Evolutionary conservation across 1,140 invertebrate species (phyloP), one percentile per base, ranked within the genome.

Genomic region (Trichogramma pretiosum): DNA sequence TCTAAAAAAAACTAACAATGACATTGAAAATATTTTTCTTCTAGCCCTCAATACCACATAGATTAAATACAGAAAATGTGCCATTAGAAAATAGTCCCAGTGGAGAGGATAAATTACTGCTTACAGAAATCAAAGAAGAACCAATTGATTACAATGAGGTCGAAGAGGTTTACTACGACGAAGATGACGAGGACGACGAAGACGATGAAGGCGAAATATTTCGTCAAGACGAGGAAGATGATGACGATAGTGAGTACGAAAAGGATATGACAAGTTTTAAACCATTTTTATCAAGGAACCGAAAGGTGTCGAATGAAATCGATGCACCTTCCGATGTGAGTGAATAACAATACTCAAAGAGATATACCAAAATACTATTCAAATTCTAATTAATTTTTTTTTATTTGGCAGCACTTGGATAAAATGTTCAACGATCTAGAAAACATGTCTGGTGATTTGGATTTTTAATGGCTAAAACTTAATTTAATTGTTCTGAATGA

Each of bases 91-190:
- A 59, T 8, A 50, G 37, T 30, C 48, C 54, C 21, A 11, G 52
- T 2, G 19, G 56, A 5, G 37, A 55, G 2, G 56, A 64, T 48
- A 59, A 57, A 2, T 35, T 54, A 22, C 55, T 66, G 34, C 30
- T 68, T 37, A 58, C 62, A 16, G 60, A 65, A 34, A 70, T 71
- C 1, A 71, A 71, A 52, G 61, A 70, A 46, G 69, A 71, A 53
- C 68, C 69, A 2, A 48, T 58, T 10, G 68, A 72, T 51, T 71
- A 71, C 34, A 67, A 71, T 35, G 67, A 70, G 50, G 60, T 67
- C 47, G 62, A 70, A 33, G 63, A 67, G 58, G 59, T 28, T 52
- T 59, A 24, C 50, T 57, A 51, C 58, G 60, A 67, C 2, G 61
- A 67, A 14, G 61, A 64, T 33, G 59, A 68, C 2, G 57, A 59